Base-by-base conservation (phyloP, 2,888 invertebrate genomes). In the Brachypterus glaber region DNA sequence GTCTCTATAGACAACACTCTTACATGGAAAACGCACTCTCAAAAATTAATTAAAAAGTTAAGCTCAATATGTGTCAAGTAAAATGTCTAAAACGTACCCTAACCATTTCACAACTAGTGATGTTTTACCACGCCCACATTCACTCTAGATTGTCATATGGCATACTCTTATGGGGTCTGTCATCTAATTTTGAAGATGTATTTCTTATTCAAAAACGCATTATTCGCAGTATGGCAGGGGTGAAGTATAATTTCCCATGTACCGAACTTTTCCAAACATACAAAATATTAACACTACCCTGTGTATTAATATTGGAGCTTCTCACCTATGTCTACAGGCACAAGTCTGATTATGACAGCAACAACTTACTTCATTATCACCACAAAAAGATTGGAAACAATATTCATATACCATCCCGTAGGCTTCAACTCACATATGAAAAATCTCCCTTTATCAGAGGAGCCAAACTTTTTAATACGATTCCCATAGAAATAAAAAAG, bases 311-410 rank as follows among this genome's bases (percentile, higher is more conserved):
- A 21, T 21, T 21, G 21, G 21, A 21, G 21, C 7, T 21, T 21
- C 21, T 21, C 21, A 21, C 21, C 7, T 21, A 21, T 21, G 21
- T 21, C 9, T 21, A 21, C 21, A 9, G 21, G 21, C 21, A 21
- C 9, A 21, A 21, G 21, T 21, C 21, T 21, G 21, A 21, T 9
- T 21, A 7, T 21, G 9, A 21, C 21, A 21, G 21, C 21, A 21
- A 7, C 5, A 7, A 21, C 21, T 21, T 21, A 21, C 42, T 44
- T 14, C 44, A 44, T 17, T 44, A 13, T n/a, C n/a, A n/a, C n/a
- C n/a, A n/a, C n/a, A n/a, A n/a, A n/a, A n/a, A n/a, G n/a, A n/a
- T n/a, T n/a, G n/a, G n/a, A n/a, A n/a, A n/a, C n/a, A n/a, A n/a
- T n/a, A n/a, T n/a, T n/a, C n/a, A n/a, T n/a, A n/a, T n/a, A n/a